Base-by-base conservation (phyloP, 2,888 invertebrate genomes). In the Sialis fuliginosa region DNA sequence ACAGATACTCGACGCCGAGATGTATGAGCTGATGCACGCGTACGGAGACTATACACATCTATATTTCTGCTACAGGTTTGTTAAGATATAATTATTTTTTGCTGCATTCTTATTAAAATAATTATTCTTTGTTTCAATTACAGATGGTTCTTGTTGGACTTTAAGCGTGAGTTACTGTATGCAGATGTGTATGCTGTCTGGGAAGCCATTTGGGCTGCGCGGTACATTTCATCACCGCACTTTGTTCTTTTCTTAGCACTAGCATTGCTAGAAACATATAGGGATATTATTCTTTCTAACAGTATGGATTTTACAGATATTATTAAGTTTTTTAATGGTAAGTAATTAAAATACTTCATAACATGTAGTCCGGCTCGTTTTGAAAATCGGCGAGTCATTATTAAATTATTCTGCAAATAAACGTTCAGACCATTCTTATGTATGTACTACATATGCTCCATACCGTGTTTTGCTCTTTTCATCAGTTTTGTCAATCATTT, bases 241-340 rank as follows among this genome's bases (percentile, higher is more conserved):
- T 95, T 93, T 72, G 89, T 90, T 46, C 69, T 96, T 50, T 96
- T 96, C 67, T 74, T 96, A 51, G 93, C 93, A 1, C 71, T 96
- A 53, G 91, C 93, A 0, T 68, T 95, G 49, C 75, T 96, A 10
- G 89, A 92, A 66, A 88, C 87, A 41, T 96, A 96, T 64, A 70
- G 93, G 37, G 92, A 93, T 62, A 91, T 96, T 56, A 92, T 96
- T 51, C 70, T 96, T 39, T 86, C 90, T 45, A 95, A 96, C 66
- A 79, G 85, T 56, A 96, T 96, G 93, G 93, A 96, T 67, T 96
- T 95, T 63, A 95, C 95, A 0, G 95, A 96, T 63, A 91, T 95
- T 61, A 96, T 96, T 61, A 93, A 93, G 62, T 96, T 96, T 67
- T 96, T 95, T 61, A 96, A 95, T 67, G 93, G 93, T 92, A 60